Percentiles rank a stretch among this genome's conserved stretches.
phyloP scores from a whole-genome alignment of 2,888 invertebrate species.

The Eilema caniola region DNA sequence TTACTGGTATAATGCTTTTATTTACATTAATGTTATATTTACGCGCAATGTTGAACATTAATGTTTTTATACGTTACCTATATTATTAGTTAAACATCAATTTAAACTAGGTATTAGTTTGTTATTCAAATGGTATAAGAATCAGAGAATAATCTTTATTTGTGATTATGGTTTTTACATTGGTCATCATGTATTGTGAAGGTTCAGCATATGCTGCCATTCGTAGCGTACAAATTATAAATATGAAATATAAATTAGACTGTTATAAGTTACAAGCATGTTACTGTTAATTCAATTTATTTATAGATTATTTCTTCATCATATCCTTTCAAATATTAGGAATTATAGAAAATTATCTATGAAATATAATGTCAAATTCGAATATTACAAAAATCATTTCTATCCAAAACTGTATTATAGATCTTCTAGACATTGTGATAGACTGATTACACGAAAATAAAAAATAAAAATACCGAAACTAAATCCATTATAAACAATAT shows the following conservation, averaged over 20 bases:
- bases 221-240: too few species aligned
- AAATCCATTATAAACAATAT: background rate
- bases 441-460: background rate
- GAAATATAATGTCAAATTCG: too few species aligned
- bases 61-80: background rate
- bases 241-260: too few species aligned
- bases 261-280: too few species aligned
- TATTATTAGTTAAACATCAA: background rate
- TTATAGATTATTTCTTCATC: too few species aligned
- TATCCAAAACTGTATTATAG: background rate
- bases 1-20: background rate
- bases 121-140: background rate
- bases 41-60: background rate
- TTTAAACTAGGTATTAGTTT: background rate
- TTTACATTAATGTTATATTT: background rate
- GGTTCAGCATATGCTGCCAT: too few species aligned
- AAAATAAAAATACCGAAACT: background rate
- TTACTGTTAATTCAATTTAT: too few species aligned
- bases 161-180: too few species aligned
- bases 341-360: too few species aligned
- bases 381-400: background rate
- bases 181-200: too few species aligned
- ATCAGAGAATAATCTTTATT: too few species aligned
- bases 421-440: background rate
- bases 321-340: too few species aligned